Evolutionary conservation across 2,113 vertebrate genomes (phyloP), one percentile per base, ranked within the genome.

Genomic region (Syngnathus typhle): DNA sequence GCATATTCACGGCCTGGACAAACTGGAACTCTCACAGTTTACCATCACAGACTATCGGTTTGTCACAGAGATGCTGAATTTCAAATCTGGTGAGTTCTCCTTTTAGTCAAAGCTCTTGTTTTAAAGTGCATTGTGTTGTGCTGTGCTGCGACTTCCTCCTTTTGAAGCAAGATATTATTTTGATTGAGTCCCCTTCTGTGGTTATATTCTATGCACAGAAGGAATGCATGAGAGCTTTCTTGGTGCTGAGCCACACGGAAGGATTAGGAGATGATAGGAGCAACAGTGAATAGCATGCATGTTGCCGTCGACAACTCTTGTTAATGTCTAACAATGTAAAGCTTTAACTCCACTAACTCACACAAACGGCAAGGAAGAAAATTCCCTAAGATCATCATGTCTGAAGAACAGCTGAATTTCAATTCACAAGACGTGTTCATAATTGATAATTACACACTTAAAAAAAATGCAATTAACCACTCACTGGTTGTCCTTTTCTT

Each of bases 11-110:
- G 95, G 96, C 32, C 87, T 99, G 85, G 96, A 99, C 85, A 93
- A 95, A 82, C 90, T 99, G 74, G 94, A 99, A 79, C 91, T 99
- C 58, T 96, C 96, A 21, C 96, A 99, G 77, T 99, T 98, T 88
- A 99, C 96, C 72, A 98, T 99, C 80, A 98, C 94, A 12, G 94
- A 89, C 82, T 98, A 96, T 82, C 91, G 86, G 43, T 99, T 99
- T 76, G 91, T 93, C 71, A 96, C 94, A 0, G 95, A 99, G 82
- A 89, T 93, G 60, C 90, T 95, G 93, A 99, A 98, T 87, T 95
- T 97, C 83, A 99, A 99, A 88, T 96, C 94, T 1, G 96, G 96
- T 98, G 88, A 92, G 82, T 3, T 5, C 52, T 21, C 2, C 0
- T 58, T 0, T 54, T 64, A 47, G 36, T 2, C 36, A 37, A 44